phyloP scores from a whole-genome alignment of 2,888 invertebrate genomes.

The Hipparchia sbordonii region DNA sequence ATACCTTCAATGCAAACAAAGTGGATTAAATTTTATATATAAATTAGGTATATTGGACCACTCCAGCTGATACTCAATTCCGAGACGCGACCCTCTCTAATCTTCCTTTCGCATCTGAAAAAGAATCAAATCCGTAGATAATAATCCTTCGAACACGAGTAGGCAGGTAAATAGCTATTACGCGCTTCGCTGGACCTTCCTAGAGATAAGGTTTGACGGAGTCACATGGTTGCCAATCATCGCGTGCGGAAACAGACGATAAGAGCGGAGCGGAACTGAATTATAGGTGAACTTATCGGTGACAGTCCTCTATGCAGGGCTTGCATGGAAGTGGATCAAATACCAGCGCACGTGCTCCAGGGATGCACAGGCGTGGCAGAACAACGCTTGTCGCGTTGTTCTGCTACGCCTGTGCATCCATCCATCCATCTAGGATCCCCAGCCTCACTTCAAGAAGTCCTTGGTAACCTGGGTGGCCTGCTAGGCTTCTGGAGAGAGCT shows the following conservation, averaged over 20 bases:
- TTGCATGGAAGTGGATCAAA: no score
- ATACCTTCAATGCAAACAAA: conserved; percentile 15
- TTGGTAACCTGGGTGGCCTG: no score
- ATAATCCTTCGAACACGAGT: conserved; percentile 67
- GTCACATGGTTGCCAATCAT: conserved; percentile 48
- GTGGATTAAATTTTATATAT: conserved; percentile 34
- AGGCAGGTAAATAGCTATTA: conserved; percentile 81
- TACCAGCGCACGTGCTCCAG: no score
- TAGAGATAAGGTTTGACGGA: conserved; percentile 72
- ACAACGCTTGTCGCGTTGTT: no score
- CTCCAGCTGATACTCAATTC: conserved; percentile 38
- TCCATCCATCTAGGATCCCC: no score
- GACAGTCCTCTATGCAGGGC: no score
- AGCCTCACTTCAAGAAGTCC: no score
- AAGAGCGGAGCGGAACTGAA: no score
- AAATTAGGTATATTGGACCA: conserved; percentile 34
- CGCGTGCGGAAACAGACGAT: not conserved
- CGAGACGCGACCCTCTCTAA: conserved; percentile 55
- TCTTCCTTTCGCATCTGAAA: conserved; percentile 60
- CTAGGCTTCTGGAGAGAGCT: no score
- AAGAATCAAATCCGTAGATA: conserved; percentile 68
- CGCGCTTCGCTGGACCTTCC: conserved; percentile 69
- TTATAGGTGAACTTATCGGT: no score
- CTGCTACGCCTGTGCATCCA: no score
- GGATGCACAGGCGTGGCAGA: no score